Evolutionary conservation across 2,888 invertebrate genomes (phyloP).

Genomic region (Eupithecia exiguata): DNA sequence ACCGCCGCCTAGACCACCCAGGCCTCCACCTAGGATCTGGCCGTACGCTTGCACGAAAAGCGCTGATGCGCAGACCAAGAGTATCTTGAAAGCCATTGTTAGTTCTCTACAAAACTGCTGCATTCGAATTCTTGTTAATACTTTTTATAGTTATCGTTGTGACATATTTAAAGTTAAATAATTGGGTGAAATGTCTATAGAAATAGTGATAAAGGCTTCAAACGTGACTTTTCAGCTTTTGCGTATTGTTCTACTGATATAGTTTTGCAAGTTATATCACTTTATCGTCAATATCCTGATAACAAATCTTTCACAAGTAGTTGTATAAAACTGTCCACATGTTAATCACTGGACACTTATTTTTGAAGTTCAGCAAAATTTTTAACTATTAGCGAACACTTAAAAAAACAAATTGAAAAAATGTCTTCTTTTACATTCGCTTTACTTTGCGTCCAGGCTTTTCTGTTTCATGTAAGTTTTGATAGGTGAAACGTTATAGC

Average conservation of each 20-base stretch:
- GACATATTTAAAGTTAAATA: neutral
- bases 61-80: constrained; percentile 5
- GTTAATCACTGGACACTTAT: neutral
- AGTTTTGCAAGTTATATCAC: constrained; percentile 14
- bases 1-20: neutral
- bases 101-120: neutral
- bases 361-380: neutral
- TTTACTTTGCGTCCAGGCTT: constrained; percentile 34
- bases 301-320: constrained; percentile 9
- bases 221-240: neutral
- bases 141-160: neutral
- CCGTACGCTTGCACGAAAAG: neutral
- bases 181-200: constrained; percentile 1
- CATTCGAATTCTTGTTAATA: neutral
- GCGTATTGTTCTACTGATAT: neutral
- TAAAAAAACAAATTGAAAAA: neutral
- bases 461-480: constrained; percentile 45
- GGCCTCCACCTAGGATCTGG: neutral
- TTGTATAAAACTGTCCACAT: constrained; percentile 4
- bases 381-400: neutral
- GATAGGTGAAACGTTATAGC: neutral
- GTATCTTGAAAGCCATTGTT: constrained; percentile 3
- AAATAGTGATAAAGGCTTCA: neutral
- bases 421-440: constrained; percentile 8
- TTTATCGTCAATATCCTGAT: neutral